Conservation (phyloP, 2,113 vertebrate species). For the Reinhardtius hippoglossoides region DNA sequence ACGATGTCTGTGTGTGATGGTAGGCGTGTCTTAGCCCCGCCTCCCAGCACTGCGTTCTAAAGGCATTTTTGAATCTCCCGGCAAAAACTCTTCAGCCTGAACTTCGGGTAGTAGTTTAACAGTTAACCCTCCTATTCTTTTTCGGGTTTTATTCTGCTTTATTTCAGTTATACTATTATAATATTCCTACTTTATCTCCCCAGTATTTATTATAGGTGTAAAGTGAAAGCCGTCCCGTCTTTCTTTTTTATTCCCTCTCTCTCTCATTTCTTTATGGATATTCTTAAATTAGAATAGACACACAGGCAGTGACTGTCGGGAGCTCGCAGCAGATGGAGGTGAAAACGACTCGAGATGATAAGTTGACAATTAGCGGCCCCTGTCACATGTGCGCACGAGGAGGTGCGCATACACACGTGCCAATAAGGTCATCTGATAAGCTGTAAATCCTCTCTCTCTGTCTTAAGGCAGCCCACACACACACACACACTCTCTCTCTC, state of each 20-base stretch:
- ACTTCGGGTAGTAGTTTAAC: not conserved
- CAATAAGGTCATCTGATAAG: conserved; percentile 74
- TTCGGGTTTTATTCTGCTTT: not conserved
- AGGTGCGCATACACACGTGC: not conserved
- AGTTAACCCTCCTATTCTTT: too few species aligned
- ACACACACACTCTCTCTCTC: too few species aligned
- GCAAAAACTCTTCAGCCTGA: not conserved
- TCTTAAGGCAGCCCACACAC: not conserved
- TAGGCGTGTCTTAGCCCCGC: too few species aligned
- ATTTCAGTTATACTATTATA: not conserved
- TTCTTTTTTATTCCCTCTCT: not conserved
- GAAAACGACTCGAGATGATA: conserved; percentile 20
- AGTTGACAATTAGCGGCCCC: conserved; percentile 7
- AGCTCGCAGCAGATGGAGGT: not conserved
- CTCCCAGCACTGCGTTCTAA: too few species aligned
- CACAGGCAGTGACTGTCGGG: not conserved
- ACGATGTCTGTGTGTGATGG: too few species aligned
- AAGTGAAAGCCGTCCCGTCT: not conserved
- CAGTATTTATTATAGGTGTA: not conserved
- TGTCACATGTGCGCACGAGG: not conserved
- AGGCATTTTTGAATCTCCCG: too few species aligned
- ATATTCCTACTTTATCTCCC: not conserved
- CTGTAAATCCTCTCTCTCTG: conserved; percentile 62
- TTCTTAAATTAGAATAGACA: not conserved
- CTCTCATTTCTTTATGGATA: not conserved